These are phyloP conservation scores for Cyprinus carpio DNA, from an alignment of 2,113 vertebrate species.

Conservation along the genomic window DNA sequence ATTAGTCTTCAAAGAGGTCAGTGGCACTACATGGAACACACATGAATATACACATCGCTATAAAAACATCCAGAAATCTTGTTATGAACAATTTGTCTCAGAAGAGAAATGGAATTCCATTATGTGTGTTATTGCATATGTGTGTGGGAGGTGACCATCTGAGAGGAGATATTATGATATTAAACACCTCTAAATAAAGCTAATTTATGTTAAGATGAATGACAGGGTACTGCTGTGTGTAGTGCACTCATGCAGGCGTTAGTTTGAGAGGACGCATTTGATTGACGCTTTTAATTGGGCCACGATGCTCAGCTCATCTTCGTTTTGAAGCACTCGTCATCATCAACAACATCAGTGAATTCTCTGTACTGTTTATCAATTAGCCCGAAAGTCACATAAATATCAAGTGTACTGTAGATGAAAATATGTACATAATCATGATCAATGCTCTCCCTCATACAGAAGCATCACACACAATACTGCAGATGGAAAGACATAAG, in stretches of 20 bases:
- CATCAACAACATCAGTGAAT: constrained; percentile 45
- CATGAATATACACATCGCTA: not conserved
- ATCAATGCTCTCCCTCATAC: not conserved
- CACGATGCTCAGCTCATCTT: constrained; percentile 61
- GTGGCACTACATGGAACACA: not conserved
- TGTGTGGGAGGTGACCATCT: constrained; percentile 39
- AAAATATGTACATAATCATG: constrained; percentile 10
- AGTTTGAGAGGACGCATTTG: constrained; percentile 16
- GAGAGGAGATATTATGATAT: constrained; percentile 31
- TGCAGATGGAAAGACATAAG: not conserved
- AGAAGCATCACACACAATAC: not conserved
- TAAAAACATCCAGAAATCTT: constrained; percentile 6
- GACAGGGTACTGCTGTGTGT: not conserved
- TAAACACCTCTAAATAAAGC: constrained; percentile 29
- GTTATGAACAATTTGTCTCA: not conserved
- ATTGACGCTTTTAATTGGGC: constrained; percentile 58
- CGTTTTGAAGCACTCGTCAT: constrained; percentile 55
- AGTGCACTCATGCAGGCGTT: constrained; percentile 23
- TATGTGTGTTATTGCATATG: constrained; percentile 34
- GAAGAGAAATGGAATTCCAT: not conserved
- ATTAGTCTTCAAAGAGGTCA: not conserved
- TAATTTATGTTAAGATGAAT: constrained; percentile 26
- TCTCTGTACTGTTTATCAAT: constrained; percentile 59
- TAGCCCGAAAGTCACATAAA: constrained; percentile 33
- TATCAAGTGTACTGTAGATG: constrained; percentile 38